phyloP scores from a whole-genome alignment of 2,888 invertebrate species.

The Leptopilina myrica region DNA sequence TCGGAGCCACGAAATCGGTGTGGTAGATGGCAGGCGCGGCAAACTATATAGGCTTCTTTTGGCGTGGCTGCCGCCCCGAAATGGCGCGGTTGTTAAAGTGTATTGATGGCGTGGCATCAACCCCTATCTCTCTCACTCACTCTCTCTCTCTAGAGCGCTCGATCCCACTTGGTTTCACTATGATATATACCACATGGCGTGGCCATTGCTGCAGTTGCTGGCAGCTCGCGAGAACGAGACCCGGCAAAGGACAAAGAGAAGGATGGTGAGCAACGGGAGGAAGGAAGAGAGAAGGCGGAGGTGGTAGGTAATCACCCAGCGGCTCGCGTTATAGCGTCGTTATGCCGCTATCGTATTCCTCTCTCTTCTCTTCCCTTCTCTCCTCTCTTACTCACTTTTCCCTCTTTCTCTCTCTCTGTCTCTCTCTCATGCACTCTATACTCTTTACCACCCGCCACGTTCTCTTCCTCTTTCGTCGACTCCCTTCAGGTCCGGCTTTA shows the following conservation, averaged over 20 bases:
- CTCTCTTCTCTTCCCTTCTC: constrained; percentile 52
- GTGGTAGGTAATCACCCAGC: constrained; percentile 76
- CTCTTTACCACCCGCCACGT: constrained; percentile 49
- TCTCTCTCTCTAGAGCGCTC: too few species aligned
- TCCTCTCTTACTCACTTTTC: constrained; percentile 49
- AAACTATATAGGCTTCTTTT: not conserved
- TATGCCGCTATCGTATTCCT: constrained; percentile 72
- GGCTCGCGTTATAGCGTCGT: constrained; percentile 76
- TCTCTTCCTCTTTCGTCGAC: constrained; percentile 51
- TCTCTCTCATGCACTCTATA: constrained; percentile 43
- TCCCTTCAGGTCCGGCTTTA: constrained; percentile 50
- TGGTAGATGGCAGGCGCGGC: constrained; percentile 43
- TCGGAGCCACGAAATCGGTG: constrained; percentile 39
- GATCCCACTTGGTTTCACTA: not conserved
- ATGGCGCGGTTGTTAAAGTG: constrained; percentile 22
- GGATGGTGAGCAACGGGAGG: constrained; percentile 46
- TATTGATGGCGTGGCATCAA: too few species aligned
- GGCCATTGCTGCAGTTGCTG: constrained; percentile 43
- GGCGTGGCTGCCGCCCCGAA: constrained; percentile 30
- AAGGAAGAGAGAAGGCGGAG: constrained; percentile 69
- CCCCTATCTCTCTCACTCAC: too few species aligned
- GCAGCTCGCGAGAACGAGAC: constrained; percentile 28
- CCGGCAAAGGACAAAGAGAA: constrained; percentile 40
- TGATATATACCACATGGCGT: constrained; percentile 29
- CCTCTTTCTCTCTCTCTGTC: constrained; percentile 46